These are phyloP conservation scores for Rugalucina vietnamica DNA, from an alignment of 2,888 invertebrate species.

Conservation along the genomic window DNA sequence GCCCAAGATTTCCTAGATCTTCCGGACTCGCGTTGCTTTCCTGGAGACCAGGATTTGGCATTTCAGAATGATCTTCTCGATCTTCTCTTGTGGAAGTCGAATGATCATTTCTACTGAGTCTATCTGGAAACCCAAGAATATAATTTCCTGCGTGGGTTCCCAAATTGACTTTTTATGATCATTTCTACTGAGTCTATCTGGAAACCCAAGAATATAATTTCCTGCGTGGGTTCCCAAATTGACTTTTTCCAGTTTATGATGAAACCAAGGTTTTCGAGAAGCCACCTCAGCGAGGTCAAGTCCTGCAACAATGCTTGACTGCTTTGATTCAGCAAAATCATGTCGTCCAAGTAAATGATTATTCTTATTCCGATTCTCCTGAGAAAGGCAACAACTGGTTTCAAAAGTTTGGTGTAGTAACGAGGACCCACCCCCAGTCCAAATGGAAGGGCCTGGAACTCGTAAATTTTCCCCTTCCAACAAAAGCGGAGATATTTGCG, in stretches of 20 bases:
- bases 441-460: neutral
- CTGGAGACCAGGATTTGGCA: neutral
- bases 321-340: constrained; percentile 19
- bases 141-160: neutral
- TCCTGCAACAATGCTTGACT: neutral
- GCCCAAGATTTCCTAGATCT: constrained; percentile 3
- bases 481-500: too few relatives aligned
- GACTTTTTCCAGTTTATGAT: constrained; percentile 21
- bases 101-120: neutral
- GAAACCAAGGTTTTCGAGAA: constrained; percentile 12
- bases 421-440: too few relatives aligned
- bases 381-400: constrained; percentile 13
- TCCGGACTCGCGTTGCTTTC: constrained; percentile 4
- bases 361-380: constrained; percentile 16
- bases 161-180: neutral
- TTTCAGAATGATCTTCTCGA: constrained; percentile 4
- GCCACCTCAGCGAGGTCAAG: neutral
- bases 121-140: constrained; percentile 23
- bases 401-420: constrained; percentile 37
- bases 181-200: constrained; percentile 1
- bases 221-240: neutral
- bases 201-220: constrained; percentile 25
- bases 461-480: neutral
- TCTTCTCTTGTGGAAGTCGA: neutral
- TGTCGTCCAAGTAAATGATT: constrained; percentile 31